Evolutionary conservation across 2,888 invertebrate species (phyloP).

Genomic region (Lepidocyrtinus sp.): DNA sequence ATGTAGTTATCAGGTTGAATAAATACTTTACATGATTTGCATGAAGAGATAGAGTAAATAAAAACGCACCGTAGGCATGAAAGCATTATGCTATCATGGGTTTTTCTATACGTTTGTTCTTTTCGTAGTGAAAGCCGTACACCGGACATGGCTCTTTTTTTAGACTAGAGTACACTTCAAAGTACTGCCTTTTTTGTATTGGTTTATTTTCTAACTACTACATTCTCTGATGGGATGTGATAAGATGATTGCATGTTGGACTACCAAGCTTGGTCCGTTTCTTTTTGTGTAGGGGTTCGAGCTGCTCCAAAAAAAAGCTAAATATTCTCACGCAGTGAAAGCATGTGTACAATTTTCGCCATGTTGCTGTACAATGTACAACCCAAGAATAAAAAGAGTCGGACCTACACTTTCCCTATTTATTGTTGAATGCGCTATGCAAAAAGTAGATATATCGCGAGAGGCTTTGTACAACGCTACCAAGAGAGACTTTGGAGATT

Average conservation of each 20-base stretch:
- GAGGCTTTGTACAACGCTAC: too few species aligned
- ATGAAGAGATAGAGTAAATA: slow-evolving; percentile 4
- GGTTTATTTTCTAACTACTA: neutral
- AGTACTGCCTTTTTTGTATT: neutral
- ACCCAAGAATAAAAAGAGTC: neutral
- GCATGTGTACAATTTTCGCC: neutral
- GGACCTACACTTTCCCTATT: neutral
- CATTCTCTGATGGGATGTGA: slow-evolving; percentile 16
- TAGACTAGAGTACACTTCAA: neutral
- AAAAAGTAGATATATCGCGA: too few species aligned
- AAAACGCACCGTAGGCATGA: neutral
- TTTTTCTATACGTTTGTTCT: too few species aligned
- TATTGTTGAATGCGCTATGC: neutral
- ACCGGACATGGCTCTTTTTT: neutral
- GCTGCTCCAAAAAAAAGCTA: slow-evolving; percentile 2
- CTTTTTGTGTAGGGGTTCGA: neutral
- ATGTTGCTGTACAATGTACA: neutral
- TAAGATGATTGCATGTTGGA: slow-evolving; percentile 11
- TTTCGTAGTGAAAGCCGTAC: slow-evolving; percentile 5
- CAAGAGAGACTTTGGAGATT: slow-evolving; percentile 3
- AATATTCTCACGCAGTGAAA: slow-evolving; percentile 15
- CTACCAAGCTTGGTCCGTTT: neutral
- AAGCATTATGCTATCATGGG: too few species aligned
- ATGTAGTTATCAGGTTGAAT: neutral
- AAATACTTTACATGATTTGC: slow-evolving; percentile 7